Conservation (phyloP, 2,797 vertebrate species). For the Darevskia mixta region DNA sequence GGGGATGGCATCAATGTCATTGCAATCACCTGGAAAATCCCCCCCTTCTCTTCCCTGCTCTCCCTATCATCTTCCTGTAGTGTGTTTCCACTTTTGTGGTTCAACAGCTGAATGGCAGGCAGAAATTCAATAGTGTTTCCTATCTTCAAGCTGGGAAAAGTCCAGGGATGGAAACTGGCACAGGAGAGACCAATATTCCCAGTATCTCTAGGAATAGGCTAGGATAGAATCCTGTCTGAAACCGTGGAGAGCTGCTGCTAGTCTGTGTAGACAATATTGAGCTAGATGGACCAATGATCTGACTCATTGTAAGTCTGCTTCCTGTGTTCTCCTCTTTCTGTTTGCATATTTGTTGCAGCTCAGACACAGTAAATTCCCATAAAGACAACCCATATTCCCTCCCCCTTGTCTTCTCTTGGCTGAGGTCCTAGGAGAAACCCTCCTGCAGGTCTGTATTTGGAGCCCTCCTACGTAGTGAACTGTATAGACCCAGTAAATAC, state of each 20-base stretch:
- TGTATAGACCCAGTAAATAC: background rate
- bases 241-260: too few relatives aligned
- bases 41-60: too few relatives aligned
- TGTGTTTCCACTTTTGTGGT: too few relatives aligned
- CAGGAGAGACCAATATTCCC: too few relatives aligned
- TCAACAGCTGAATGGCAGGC: background rate
- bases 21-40: too few relatives aligned
- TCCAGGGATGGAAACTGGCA: background rate
- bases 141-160: background rate
- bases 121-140: background rate
- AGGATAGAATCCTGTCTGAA: too few relatives aligned
- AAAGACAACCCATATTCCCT: background rate
- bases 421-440: background rate
- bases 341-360: background rate
- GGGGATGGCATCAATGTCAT: too few relatives aligned
- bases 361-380: background rate
- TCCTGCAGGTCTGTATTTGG: background rate
- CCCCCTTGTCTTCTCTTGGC: background rate
- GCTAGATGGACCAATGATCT: too few relatives aligned
- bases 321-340: background rate
- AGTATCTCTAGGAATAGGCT: too few relatives aligned
- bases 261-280: too few relatives aligned
- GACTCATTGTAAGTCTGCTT: too few relatives aligned
- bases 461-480: background rate
- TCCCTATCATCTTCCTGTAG: too few relatives aligned